phyloP scores from a whole-genome alignment of 2,888 invertebrate species.

The Latrodectus hesperus region DNA sequence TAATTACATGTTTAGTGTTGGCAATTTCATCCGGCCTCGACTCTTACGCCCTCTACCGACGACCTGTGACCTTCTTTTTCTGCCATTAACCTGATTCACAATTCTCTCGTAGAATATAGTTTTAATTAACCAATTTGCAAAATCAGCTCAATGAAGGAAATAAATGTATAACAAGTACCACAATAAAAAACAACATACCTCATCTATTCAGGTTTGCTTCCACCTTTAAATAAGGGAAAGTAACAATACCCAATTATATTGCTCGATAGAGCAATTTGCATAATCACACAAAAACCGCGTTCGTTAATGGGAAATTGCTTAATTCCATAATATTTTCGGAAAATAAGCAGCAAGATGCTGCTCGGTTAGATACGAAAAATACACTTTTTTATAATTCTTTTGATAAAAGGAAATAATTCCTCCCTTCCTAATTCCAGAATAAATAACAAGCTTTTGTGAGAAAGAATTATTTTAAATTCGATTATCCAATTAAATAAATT shows the following conservation, averaged over 20 bases:
- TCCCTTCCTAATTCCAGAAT: too few species aligned
- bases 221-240: background rate
- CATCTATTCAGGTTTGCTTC: background rate
- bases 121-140: constrained; percentile 43
- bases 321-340: background rate
- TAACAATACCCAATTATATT: constrained; percentile 2
- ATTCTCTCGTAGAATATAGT: constrained; percentile 29
- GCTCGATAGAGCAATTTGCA: background rate
- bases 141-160: constrained; percentile 4
- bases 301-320: background rate
- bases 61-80: constrained; percentile 42
- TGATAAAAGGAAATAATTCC: too few species aligned
- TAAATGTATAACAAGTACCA: background rate
- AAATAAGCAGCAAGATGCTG: too few species aligned
- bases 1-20: constrained; percentile 47
- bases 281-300: background rate
- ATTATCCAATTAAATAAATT: too few species aligned
- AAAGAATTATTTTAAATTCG: too few species aligned
- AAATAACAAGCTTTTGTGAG: too few species aligned
- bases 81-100: constrained; percentile 52
- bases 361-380: too few species aligned
- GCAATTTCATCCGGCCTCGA: constrained; percentile 49
- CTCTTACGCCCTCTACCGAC: constrained; percentile 39
- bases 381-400: too few species aligned
- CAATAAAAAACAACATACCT: background rate